These are phyloP conservation scores for Teleiodes luculella DNA, from an alignment of 2,888 invertebrate genomes.

Conservation along the genomic window DNA sequence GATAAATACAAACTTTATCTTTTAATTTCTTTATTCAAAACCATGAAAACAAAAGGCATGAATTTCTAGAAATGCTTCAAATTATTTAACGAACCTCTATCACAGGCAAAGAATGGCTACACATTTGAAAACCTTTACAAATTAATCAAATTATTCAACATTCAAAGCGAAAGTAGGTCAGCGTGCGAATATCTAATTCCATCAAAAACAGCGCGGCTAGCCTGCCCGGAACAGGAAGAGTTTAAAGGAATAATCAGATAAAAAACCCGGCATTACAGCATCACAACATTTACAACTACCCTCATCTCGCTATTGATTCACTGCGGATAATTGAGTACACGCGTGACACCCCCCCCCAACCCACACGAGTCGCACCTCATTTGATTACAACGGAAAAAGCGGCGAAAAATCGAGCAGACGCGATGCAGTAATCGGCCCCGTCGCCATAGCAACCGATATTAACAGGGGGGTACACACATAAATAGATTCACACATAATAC, in stretches of 20 bases:
- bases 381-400: constrained; percentile 79
- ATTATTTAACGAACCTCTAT: no score
- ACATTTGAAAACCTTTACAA: neutral
- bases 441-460: constrained; percentile 73
- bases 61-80: no score
- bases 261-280: constrained; percentile 53
- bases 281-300: constrained; percentile 71
- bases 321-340: constrained; percentile 79
- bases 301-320: constrained; percentile 79
- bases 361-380: constrained; percentile 71
- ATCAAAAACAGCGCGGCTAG: neutral
- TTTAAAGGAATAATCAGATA: constrained; percentile 56
- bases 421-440: constrained; percentile 74
- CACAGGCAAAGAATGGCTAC: no score
- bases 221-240: neutral
- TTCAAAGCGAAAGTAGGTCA: constrained; percentile 4
- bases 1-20: no score
- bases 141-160: neutral
- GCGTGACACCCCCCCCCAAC: constrained; percentile 58
- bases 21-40: no score
- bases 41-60: no score
- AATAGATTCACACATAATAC: constrained; percentile 76
- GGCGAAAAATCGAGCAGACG: constrained; percentile 76
- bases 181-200: neutral
- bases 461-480: constrained; percentile 67